Percentiles rank a stretch among this genome's conserved stretches.
phyloP scores from a whole-genome alignment of 2,797 vertebrate species.

The Erethizon dorsatum region DNA sequence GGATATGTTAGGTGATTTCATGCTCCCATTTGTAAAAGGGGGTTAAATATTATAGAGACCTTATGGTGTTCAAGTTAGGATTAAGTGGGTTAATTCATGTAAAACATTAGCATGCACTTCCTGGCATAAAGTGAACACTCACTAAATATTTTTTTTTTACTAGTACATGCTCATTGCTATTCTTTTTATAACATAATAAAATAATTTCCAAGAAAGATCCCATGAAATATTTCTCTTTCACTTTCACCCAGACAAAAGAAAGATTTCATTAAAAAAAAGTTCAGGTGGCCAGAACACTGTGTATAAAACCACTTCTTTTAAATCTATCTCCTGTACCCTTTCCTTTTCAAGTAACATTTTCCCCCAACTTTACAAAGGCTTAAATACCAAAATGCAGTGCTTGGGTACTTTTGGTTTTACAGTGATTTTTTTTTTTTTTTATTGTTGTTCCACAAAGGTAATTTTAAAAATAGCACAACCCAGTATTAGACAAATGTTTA shows the following conservation, averaged over 20 bases:
- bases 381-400: slow-evolving; percentile 42
- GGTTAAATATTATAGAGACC: neutral
- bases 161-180: neutral
- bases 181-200: slow-evolving; percentile 1
- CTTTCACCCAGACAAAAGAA: neutral
- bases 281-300: neutral
- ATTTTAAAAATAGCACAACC: slow-evolving; percentile 75
- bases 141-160: neutral
- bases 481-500: slow-evolving; percentile 76
- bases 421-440: slow-evolving; percentile 48
- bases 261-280: neutral
- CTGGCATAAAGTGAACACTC: neutral
- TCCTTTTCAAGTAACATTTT: neutral
- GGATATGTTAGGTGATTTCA: neutral
- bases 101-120: neutral
- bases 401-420: slow-evolving; percentile 60
- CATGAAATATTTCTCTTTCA: neutral
- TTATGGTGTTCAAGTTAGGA: neutral
- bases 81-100: neutral
- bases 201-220: neutral
- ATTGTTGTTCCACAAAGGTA: slow-evolving; percentile 66
- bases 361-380: neutral
- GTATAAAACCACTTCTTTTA: neutral
- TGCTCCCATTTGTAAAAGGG: neutral
- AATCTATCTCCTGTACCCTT: accelerated